Base-by-base conservation (phyloP, 2,113 vertebrate species). In the Psettodes erumei region DNA sequence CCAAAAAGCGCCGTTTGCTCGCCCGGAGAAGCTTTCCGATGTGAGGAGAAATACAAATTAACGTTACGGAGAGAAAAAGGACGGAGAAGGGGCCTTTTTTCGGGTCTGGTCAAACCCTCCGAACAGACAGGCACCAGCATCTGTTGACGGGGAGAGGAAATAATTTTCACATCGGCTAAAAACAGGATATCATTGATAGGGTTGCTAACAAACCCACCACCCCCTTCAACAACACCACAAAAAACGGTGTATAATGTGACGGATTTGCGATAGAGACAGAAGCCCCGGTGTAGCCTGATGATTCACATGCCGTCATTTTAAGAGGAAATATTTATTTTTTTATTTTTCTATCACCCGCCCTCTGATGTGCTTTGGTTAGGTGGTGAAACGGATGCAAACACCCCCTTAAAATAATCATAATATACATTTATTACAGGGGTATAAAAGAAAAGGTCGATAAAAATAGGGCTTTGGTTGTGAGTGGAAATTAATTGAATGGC, bases 291-390 rank as follows among this genome's bases (percentile, higher is more conserved):
- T 37, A 79, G 82, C 77, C 77, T 69, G 89, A 81, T 91, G 91
- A 92, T 90, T 90, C 86, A 91, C 91, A 91, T 87, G 90, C 90
- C 90, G 91, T 93, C 89, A 84, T 92, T 93, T 93, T 89, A 80
- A 88, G 83, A 90, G 87, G 76, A 87, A 88, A 93, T 90, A 86
- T 92, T 85, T 83, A 82, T 89, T 86, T 82, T 86, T 86, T 70
- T 68, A 35, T 69, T 79, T 77, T 65, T 53, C 18, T n/a, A n/a
- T 11, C 72, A 64, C 47, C 54, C 67, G 28, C 56, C 50, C 47
- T 77, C 68, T 58, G 60, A 66, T 86, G 77, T 76, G 77, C 64
- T 75, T 70, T 73, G 54, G 12, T 73, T 67, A 71, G 77, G 16
- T 63, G 70, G 71, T 71, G 50, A 76, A 58, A 55, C n/a, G 40